Conservation (phyloP, 2,113 vertebrate genomes). For the Camarhynchus parvulus region DNA sequence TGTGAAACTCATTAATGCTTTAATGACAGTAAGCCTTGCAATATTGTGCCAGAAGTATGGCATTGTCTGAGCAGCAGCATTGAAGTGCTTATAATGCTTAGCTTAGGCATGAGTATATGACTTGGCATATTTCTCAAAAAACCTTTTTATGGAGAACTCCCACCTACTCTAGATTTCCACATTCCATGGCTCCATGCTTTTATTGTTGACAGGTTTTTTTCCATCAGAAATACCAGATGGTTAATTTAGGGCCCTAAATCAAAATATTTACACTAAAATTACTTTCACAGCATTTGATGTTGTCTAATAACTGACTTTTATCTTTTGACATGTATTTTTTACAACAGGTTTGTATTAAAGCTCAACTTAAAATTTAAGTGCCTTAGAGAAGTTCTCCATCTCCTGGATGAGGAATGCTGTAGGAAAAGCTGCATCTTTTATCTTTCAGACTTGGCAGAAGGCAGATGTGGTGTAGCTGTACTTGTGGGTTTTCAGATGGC, state of each 20-base stretch:
- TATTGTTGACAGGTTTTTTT: not conserved
- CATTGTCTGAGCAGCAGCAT: not conserved
- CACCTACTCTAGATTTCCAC: not conserved
- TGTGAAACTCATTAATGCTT: not conserved
- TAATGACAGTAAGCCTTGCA: not conserved
- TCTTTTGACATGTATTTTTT: not conserved
- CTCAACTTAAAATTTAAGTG: not conserved
- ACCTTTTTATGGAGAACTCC: not conserved
- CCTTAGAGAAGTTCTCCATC: not conserved
- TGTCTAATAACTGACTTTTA: conserved; percentile 20
- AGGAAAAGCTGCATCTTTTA: not conserved
- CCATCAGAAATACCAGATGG: conserved; percentile 43
- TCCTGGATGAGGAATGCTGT: not conserved
- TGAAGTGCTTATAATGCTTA: not conserved
- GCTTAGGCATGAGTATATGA: not conserved
- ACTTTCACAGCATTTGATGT: conserved; percentile 18
- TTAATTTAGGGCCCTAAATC: conserved; percentile 18
- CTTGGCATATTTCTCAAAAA: not conserved
- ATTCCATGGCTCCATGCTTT: not conserved
- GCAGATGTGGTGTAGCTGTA: not conserved
- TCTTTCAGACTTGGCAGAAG: not conserved
- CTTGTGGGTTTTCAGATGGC: not conserved
- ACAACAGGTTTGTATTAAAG: not conserved
- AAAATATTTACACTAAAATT: conserved; percentile 46
- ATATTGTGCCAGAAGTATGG: not conserved